Percentiles rank a stretch among this genome's conserved stretches.
These are phyloP conservation scores for Beroe forskalii DNA, from an alignment of 37 sponge, comb jelly and placozoan species.

Conservation along the genomic window DNA sequence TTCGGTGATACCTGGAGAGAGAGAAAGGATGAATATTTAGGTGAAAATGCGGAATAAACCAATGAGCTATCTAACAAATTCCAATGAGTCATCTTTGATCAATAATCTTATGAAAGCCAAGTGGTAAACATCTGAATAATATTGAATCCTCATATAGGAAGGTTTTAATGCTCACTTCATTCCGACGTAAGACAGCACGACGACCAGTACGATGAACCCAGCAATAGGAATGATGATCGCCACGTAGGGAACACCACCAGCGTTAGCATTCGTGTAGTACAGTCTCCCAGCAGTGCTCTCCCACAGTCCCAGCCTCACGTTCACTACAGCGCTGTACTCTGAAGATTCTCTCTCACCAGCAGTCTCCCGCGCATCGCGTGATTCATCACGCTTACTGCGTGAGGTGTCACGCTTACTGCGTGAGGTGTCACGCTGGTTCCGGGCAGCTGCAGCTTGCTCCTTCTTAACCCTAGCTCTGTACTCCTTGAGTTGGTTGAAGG, in stretches of 20 bases:
- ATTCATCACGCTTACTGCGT: neutral
- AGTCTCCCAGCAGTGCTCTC: neutral
- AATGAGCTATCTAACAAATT: too few species aligned
- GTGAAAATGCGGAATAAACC: too few species aligned
- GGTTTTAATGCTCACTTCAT: neutral
- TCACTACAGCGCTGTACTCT: constrained; percentile 19
- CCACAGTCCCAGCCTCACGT: constrained; percentile 32
- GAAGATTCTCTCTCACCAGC: neutral
- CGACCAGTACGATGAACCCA: constrained; percentile 46
- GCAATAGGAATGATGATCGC: constrained; percentile 60
- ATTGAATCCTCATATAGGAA: neutral
- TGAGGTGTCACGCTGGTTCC: too few species aligned
- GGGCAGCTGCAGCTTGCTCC: neutral
- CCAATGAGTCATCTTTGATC: too few species aligned
- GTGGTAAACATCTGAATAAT: too few species aligned
- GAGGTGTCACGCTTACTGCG: constrained; percentile 1
- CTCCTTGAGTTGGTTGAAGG: neutral
- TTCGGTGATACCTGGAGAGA: constrained; percentile 47
- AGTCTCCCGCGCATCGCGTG: constrained; percentile 20
- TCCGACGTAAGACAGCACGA: constrained; percentile 47
- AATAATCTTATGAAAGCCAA: too few species aligned
- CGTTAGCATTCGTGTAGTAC: neutral
- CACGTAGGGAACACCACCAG: constrained; percentile 48
- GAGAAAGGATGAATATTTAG: too few species aligned
- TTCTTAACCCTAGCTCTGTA: neutral